Evolutionary conservation across 2,797 vertebrate species (phyloP).

Genomic region (Tokudaia tokunoshimensis): DNA sequence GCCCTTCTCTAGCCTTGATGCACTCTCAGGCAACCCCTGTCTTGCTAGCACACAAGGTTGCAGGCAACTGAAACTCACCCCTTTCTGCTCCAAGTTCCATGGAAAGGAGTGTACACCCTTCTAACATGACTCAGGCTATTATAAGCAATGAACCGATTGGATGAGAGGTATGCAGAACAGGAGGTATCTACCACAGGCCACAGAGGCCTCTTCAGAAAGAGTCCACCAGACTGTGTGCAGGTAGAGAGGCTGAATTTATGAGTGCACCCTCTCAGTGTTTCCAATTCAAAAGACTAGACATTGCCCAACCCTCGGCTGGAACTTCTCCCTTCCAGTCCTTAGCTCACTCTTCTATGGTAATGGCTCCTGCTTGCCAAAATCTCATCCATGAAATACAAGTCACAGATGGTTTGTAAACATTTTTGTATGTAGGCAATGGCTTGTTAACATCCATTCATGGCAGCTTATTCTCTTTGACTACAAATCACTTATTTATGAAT

Average conservation of each 20-base stretch:
- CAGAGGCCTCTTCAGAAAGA: neutral
- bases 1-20: neutral
- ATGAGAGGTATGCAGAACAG: neutral
- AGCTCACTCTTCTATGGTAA: neutral
- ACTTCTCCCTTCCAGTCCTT: neutral
- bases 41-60: neutral
- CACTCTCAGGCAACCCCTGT: neutral
- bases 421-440: neutral
- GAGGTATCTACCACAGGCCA: rapidly evolving
- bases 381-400: neutral
- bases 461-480: neutral
- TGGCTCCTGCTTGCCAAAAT: neutral
- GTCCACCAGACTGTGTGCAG: neutral
- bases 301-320: neutral
- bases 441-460: neutral
- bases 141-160: neutral
- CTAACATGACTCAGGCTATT: neutral
- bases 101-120: neutral
- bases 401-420: conserved; percentile 1
- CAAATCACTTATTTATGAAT: conserved; percentile 36
- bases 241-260: neutral
- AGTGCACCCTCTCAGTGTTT: neutral
- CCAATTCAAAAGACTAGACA: neutral
- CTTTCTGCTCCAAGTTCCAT: neutral
- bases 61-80: neutral